Evolutionary conservation across 2,113 vertebrate genomes (phyloP).

Genomic region (Rutilus rutilus): DNA sequence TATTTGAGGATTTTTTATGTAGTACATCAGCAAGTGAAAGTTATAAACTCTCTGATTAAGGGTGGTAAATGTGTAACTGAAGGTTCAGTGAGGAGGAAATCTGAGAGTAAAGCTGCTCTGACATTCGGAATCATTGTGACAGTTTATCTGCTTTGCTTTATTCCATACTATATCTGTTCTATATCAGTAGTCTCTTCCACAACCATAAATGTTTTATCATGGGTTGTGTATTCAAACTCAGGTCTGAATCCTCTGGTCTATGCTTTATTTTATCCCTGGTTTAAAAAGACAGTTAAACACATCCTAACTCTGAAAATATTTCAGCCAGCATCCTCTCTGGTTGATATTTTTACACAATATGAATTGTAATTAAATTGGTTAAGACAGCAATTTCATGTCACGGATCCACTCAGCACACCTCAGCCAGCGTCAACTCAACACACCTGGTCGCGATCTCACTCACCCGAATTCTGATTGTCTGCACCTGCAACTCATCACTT

Average conservation of each 20-base stretch:
- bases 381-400: too few species aligned
- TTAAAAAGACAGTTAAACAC: conserved; percentile 8
- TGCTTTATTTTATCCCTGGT: conserved; percentile 27
- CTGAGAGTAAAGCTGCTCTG: conserved; percentile 15
- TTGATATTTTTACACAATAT: background rate
- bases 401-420: too few species aligned
- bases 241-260: conserved; percentile 5
- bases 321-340: background rate
- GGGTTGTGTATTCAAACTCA: background rate
- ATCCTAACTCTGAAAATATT: background rate
- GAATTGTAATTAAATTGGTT: too few species aligned
- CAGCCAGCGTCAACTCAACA: too few species aligned
- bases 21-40: conserved; percentile 8
- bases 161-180: background rate
- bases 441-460: too few species aligned
- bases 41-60: background rate
- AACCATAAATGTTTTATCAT: background rate
- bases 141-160: background rate
- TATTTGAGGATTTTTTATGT: conserved; percentile 33
- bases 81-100: background rate
- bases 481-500: too few species aligned
- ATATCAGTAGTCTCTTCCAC: background rate
- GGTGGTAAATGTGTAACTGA: background rate
- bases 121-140: conserved; percentile 17
- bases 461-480: too few species aligned